Base-by-base conservation (phyloP, 1,140 invertebrate species). In the Drosophila azteca region DNA sequence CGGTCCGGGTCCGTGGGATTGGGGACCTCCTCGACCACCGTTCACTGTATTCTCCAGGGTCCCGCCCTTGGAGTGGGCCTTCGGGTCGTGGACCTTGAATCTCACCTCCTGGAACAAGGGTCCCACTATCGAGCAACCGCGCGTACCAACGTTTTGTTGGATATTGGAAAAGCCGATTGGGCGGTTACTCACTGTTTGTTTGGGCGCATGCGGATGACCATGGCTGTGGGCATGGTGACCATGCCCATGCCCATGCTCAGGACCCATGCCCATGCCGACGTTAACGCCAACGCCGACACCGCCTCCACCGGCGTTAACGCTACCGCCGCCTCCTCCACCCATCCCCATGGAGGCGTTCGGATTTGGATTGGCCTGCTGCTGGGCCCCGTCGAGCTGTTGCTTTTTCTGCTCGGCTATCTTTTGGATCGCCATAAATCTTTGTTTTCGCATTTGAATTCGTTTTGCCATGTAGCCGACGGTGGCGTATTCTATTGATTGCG, bases 401-500 rank as follows among this genome's bases (percentile, higher is more conserved):
- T 97, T 97, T 93, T 97, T 97, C 92, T 97, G 96, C 79, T 97
- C 96, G 68, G 96, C 96, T 92, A 98, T 95, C 93, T 98, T 98
- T 92, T 97, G 96, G 71, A 97, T 95, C 57, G 95, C 95, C 90
- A 96, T 93, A 92, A 96, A 96, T 75, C 97, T 94, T 93, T 97
- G 97, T 93, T 97, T 98, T 82, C 97, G 94, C 97, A 98, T 98
- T 92, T 97, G 96, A 92, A 98, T 98, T 92, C 97, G 94, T 93
- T 98, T 98, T 67, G 97, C 97, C 95, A 98, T 97, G 93, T 98
- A 98, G 75, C 97, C 97, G 67, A 98, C 97, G 54, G 97, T 97
- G 61, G 97, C 97, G 92, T 98, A 98, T 93, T 98, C 97, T 97
- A 94, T 79, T 70, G 80, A 84, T 83, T 79, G 79, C 79, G 79